A percentile compares a stretch with the other conserved stretches of the same genome.
Evolutionary conservation across 2,797 vertebrate genomes (phyloP).

Genomic region (Danio kyathit): DNA sequence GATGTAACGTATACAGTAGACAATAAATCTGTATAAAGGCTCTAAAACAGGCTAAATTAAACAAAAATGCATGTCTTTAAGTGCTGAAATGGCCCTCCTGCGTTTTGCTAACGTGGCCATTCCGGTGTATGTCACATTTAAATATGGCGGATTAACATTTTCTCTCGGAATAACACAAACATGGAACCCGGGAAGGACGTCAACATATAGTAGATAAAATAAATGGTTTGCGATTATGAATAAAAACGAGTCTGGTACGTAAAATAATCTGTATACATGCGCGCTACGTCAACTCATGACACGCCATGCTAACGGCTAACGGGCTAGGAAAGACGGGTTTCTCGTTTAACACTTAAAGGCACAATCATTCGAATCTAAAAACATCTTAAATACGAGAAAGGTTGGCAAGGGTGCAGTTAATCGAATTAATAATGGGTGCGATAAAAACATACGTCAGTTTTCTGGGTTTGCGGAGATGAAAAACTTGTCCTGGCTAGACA

Average conservation of each 20-base stretch:
- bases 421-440: neutral
- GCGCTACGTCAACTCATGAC: conserved; percentile 59
- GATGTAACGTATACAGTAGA: neutral
- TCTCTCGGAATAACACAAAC: neutral
- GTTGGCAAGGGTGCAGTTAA: neutral
- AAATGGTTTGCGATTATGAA: neutral
- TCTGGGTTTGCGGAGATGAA: conserved; percentile 27
- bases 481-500: conserved; percentile 64
- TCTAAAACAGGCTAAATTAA: neutral
- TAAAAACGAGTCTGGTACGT: neutral
- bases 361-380: neutral
- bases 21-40: neutral
- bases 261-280: neutral
- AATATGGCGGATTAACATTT: conserved; percentile 33
- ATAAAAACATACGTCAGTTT: neutral
- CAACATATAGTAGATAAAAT: neutral
- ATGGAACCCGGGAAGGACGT: neutral
- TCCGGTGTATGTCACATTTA: conserved; percentile 34
- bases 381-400: neutral
- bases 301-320: conserved; percentile 48
- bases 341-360: neutral
- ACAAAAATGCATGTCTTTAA: neutral
- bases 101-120: conserved; percentile 49
- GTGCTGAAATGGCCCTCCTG: conserved; percentile 25
- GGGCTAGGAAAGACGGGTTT: conserved; percentile 16